Evolutionary conservation across 1,140 invertebrate species (phyloP), one percentile per base, ranked within the genome.

Genomic region (Catajapyx aquilonaris): DNA sequence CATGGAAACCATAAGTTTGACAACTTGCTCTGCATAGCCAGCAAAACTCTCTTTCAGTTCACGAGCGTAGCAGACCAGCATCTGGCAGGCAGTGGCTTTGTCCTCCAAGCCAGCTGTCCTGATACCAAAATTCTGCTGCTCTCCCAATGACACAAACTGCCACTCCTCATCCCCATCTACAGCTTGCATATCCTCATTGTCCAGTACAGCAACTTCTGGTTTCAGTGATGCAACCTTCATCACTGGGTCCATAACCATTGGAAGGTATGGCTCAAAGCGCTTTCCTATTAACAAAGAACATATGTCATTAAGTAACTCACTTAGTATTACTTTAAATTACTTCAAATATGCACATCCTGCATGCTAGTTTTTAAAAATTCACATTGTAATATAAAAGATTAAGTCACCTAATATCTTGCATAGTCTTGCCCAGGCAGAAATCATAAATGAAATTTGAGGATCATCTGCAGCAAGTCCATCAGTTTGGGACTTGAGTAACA

Each of bases 21-120:
- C 83, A 10, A 91, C 86, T 52, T 93, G 75, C 53, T 96, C 88
- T 1, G 86, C 78, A 52, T 97, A 98, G 44, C 77, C 75, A 9
- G 81, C 81, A 58, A 98, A 98, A 2, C 79, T 85, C 50, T 94
- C 87, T 57, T 97, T 97, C 16, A 98, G 61, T 60, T 98, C 93
- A 18, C 87, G 68, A 0, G 94, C 94, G 55, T 97, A 99, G 56
- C 93, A 97, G 5, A 97, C 90, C 5, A 99, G 61, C 93, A 99
- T 99, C 56, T 95, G 90, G 54, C 93, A 98, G 0, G 95, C 95
- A 1, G 88, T 94, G 0, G 91, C 88, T 57, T 99, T 99, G 49
- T 99, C 94, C 59, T 99, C 95, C 38, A 99, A 65, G 69, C 73
- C 79, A 31, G 81, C 78, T 21, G 85, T 90, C 49, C 80, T 75